phyloP scores from a whole-genome alignment of 2,113 vertebrate species.

The Megaleporinus macrocephalus region DNA sequence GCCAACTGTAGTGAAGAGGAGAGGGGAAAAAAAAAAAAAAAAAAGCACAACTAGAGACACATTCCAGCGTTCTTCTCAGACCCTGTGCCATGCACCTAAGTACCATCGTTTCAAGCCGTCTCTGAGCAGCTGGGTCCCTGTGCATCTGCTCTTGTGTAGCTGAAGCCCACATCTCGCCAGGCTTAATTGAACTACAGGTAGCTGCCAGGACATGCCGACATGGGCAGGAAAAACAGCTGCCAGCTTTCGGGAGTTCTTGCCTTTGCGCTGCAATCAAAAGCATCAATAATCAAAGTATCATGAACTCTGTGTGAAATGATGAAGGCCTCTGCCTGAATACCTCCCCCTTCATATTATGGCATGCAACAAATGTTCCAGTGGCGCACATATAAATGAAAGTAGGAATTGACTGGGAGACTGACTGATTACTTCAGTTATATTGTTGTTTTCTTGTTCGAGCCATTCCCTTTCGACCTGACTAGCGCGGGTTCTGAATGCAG shows the following conservation, averaged over 20 bases:
- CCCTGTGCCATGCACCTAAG: conserved; percentile 31
- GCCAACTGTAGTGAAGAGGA: conserved; percentile 22
- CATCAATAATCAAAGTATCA: conserved; percentile 48
- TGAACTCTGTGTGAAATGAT: conserved; percentile 37
- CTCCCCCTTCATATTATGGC: not conserved
- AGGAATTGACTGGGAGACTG: not conserved
- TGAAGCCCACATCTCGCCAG: conserved; percentile 26
- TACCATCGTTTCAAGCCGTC: conserved; percentile 15
- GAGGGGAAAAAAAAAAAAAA: not conserved
- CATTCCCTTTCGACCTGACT: not conserved
- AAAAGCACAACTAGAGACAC: not conserved
- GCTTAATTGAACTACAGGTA: conserved; percentile 52
- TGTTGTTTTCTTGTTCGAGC: conserved; percentile 31
- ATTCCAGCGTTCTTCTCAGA: conserved; percentile 19
- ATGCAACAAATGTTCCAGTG: conserved; percentile 7
- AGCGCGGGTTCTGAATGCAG: not conserved
- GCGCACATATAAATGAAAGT: not conserved
- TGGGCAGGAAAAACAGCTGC: conserved; percentile 31
- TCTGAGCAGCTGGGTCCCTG: conserved; percentile 30
- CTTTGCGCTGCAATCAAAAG: conserved; percentile 22
- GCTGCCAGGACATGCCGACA: conserved; percentile 37
- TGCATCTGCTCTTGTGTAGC: conserved; percentile 22
- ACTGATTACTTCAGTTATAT: conserved; percentile 7
- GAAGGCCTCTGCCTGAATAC: conserved; percentile 22
- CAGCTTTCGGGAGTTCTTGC: conserved; percentile 29